Base-by-base conservation (phyloP, 2,888 invertebrate genomes). In the Drosophila prostipennis region DNA sequence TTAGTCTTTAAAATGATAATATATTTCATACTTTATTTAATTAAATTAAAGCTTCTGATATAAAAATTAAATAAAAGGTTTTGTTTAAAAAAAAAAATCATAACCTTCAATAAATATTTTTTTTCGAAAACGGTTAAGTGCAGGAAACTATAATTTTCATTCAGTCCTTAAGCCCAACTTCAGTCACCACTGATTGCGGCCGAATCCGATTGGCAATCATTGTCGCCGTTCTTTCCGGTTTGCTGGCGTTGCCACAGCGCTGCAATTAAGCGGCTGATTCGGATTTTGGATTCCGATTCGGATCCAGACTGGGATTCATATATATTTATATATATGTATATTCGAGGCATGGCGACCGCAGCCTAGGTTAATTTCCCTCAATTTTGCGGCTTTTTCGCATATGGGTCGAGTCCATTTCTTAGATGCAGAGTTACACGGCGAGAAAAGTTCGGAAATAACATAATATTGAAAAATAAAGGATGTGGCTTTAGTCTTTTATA, bases 351-450 rank as follows among this genome's bases (percentile, higher is more conserved):
- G 49, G 53, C 45, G 29, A 29, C 46, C 46, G 29, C 46, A 46
- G 14, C 42, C 72, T 49, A 63, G 53, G 67, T 60, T 72, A 71
- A 83, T 80, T 79, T 77, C 63, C 75, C 60, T 57, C 45, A 77
- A 79, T 72, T 82, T 71, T 77, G 83, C 68, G 80, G 83, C 76
- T 73, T 80, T 58, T 53, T 73, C 70, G 55, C 69, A 82, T 77
- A 79, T 76, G 68, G 71, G 67, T 72, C 46, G 23, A 56, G 46
- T 32, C 37, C 43, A 10, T 43, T 43, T 3, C 54, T 43, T 36
- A 37, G 36, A 36, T 59, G 14, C 42, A 43, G 34, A 43, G 36
- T 53, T 59, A 53, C 36, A 48, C 37, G n/a, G 48, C 10, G 16
- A 19, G 19, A 42, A 42, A 42, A 42, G 11, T 34, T 11, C 13